Evolutionary conservation across 1,140 invertebrate genomes (phyloP), one percentile per base, ranked within the genome.

Genomic region (Liolophura sinensis): DNA sequence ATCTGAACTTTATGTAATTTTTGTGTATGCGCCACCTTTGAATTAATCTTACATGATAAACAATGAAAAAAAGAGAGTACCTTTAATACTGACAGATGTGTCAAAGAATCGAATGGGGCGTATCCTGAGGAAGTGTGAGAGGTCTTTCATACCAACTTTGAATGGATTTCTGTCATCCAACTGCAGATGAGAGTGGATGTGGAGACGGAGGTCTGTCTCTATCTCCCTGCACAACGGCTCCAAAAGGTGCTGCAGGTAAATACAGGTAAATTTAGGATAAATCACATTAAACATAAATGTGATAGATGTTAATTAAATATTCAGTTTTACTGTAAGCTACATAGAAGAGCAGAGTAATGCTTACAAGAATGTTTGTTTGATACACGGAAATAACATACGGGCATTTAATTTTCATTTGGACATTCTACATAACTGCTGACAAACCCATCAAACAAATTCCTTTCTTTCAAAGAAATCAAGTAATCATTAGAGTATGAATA

Each of bases 141-240:
- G 75, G 70, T 89, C 84, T 68, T 85, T 84, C 18, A 86, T 62
- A 0, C 87, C 87, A 14, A 87, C 85, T 72, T 88, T 87, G 74
- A 93, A 92, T 0, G 92, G 92, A 84, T 92, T 93, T 6, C 89
- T 84, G 12, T 91, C 89, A 81, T 94, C 91, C 1, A 95, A 82
- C 74, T 96, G 91, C 31, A 98, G 87, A 85, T 97, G 94, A 1
- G 92, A 89, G 85, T 98, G 94, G 24, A 93, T 94, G 68, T 94
- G 92, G 12, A 98, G 84, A 51, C 96, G 88, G 48, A 98, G 86
- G 82, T 95, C 93, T 1, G 91, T 96, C 86, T 99, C 96, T 69
- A 98, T 91, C 72, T 92, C 90, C 67, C 90, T 90, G 80, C 93
- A 94, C 22, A 96, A 83, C 31, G 91, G 91, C 71, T 91, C 88